A percentile compares a stretch with the other conserved stretches of the same genome.
These are phyloP conservation scores for Oreotrochilus melanogaster DNA, from an alignment of 2,113 vertebrate species.

Conservation along the genomic window DNA sequence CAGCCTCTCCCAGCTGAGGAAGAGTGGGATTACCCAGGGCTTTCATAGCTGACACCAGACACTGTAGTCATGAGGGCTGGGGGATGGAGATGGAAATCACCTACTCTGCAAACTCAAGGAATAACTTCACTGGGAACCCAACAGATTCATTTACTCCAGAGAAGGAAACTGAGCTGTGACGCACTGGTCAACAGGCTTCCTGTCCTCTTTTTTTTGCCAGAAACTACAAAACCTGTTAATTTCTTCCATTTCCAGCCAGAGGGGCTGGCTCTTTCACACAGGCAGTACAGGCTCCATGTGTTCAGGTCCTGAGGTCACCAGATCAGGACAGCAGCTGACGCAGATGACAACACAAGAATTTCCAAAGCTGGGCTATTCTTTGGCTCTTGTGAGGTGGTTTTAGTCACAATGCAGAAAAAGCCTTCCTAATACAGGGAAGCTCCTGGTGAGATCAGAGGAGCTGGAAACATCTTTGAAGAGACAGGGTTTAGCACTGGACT, in stretches of 20 bases:
- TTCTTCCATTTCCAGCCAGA: not conserved
- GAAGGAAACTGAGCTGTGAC: not conserved
- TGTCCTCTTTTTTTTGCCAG: not conserved
- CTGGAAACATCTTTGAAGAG: not conserved
- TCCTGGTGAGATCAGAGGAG: not conserved
- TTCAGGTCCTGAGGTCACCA: not conserved
- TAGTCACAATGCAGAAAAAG: not conserved
- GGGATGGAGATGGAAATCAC: not conserved
- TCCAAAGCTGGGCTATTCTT: not conserved
- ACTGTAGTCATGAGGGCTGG: not conserved
- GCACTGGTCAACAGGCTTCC: not conserved
- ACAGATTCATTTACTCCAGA: not conserved
- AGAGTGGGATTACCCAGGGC: not conserved
- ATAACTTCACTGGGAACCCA: not conserved
- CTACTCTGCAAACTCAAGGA: not conserved
- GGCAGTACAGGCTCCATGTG: not conserved
- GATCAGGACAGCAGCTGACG: not conserved
- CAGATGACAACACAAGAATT: not conserved
- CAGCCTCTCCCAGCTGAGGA: conserved; percentile 17
- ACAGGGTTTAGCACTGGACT: too few species aligned
- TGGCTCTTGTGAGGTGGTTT: not conserved
- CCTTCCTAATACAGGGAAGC: not conserved
- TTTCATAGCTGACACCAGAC: not conserved
- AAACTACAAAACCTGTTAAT: not conserved
- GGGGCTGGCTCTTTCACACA: not conserved